A percentile compares a stretch with the other conserved stretches of the same genome.
Conservation (phyloP, 2,888 invertebrate genomes). For the Meghimatium bilineatum region DNA sequence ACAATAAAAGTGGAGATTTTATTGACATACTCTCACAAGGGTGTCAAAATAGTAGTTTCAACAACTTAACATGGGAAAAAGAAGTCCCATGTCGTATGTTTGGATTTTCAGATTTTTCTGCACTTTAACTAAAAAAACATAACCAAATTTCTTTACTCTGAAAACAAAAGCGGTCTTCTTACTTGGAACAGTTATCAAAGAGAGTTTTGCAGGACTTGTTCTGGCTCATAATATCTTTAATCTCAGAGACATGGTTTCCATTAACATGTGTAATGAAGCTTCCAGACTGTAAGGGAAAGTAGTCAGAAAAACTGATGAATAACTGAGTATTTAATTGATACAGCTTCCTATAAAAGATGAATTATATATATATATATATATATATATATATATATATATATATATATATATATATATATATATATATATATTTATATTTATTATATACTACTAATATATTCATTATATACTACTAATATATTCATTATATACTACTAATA, state of each 20-base stretch:
- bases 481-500: no score
- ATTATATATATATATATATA: no score
- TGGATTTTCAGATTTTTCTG: neutral
- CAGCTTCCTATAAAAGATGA: neutral
- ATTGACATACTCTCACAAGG: no score
- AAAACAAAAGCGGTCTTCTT: conserved; percentile 61
- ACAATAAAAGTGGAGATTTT: no score
- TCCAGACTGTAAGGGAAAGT: conserved; percentile 77
- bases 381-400: no score
- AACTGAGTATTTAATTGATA: neutral
- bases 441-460: no score
- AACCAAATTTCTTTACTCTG: neutral
- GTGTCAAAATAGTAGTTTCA: no score
- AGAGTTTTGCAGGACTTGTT: conserved; percentile 88
- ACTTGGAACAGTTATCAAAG: conserved; percentile 87
- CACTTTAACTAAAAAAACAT: neutral
- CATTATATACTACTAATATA: no score
- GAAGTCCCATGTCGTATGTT: no score
- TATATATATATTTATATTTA: no score
- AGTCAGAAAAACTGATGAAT: neutral
- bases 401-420: no score
- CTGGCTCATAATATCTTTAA: conserved; percentile 82
- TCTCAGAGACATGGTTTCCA: conserved; percentile 83
- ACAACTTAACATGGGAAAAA: no score
- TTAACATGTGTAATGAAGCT: conserved; percentile 84